Conservation (phyloP, 2,888 invertebrate species). For the Drosophila macrospina region DNA sequence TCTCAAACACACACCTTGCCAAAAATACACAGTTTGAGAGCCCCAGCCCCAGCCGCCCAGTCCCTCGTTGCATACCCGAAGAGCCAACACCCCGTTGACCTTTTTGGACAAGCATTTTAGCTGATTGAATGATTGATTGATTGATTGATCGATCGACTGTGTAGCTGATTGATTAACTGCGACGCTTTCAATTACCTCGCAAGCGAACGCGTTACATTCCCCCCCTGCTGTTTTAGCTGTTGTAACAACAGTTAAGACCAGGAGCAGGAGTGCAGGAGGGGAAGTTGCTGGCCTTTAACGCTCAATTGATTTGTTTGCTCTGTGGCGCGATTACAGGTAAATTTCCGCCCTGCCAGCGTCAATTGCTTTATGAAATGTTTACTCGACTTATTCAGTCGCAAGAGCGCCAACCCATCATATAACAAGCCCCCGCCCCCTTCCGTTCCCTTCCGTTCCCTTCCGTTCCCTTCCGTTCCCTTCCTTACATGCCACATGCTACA, state of each 20-base stretch:
- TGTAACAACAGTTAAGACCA: conserved; percentile 19
- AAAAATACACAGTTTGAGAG: too few species aligned
- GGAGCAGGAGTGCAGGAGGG: not conserved
- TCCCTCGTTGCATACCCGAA: too few species aligned
- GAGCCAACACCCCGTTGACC: too few species aligned
- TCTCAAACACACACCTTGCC: conserved; percentile 1
- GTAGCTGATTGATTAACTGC: conserved; percentile 54
- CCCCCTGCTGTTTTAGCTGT: not conserved
- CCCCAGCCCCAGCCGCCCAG: too few species aligned
- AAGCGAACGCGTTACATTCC: conserved; percentile 15
- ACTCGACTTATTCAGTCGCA: conserved; percentile 35
- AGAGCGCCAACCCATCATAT: not conserved
- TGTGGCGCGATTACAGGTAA: conserved; percentile 61
- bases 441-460: too few species aligned
- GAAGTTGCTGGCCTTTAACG: conserved; percentile 55
- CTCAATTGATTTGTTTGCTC: conserved; percentile 74
- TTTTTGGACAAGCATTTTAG: conserved; percentile 1
- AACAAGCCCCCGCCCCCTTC: not conserved
- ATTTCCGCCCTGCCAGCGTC: conserved; percentile 29
- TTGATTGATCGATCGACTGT: conserved; percentile 55
- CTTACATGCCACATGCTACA: not conserved
- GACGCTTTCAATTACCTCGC: conserved; percentile 60
- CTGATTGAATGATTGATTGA: conserved; percentile 53
- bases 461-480: too few species aligned
- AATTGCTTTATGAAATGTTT: conserved; percentile 51